These are phyloP conservation scores for Heliconius cydno DNA, from an alignment of 2,888 invertebrate genomes.

Conservation along the genomic window DNA sequence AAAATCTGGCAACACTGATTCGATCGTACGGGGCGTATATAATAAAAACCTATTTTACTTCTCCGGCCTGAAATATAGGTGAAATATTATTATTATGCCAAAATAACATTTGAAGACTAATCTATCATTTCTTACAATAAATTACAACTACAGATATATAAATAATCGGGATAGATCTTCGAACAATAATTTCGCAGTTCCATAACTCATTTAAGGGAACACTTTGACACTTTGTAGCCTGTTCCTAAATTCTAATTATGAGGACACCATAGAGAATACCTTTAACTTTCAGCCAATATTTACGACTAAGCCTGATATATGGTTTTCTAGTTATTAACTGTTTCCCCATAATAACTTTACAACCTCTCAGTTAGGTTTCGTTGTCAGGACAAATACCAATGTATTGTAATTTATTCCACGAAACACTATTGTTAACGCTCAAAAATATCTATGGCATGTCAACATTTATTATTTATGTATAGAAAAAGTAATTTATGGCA, in stretches of 20 bases:
- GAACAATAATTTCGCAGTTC: not conserved
- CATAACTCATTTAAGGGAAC: slow-evolving; percentile 14
- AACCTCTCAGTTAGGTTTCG: slow-evolving; percentile 35
- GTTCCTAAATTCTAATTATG: slow-evolving; percentile 39
- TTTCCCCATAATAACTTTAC: slow-evolving; percentile 44
- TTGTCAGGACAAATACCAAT: slow-evolving; percentile 38
- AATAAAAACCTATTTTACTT: no score
- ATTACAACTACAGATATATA: not conserved
- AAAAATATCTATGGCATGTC: slow-evolving; percentile 14
- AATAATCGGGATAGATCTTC: not conserved
- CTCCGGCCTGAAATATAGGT: no score
- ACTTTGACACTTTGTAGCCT: slow-evolving; percentile 49
- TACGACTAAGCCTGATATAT: slow-evolving; percentile 55
- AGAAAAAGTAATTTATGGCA: not conserved
- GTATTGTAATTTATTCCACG: slow-evolving; percentile 38
- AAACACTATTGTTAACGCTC: slow-evolving; percentile 29
- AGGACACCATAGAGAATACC: slow-evolving; percentile 34
- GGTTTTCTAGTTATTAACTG: slow-evolving; percentile 55
- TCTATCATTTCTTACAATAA: not conserved
- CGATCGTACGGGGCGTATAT: no score
- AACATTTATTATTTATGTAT: slow-evolving; percentile 16
- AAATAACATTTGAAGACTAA: not conserved
- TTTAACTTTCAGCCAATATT: slow-evolving; percentile 38
- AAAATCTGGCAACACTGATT: no score
- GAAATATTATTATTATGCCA: not conserved